Evolutionary conservation across 2,888 invertebrate genomes (phyloP).

Genomic region (Xestia ashworthii): DNA sequence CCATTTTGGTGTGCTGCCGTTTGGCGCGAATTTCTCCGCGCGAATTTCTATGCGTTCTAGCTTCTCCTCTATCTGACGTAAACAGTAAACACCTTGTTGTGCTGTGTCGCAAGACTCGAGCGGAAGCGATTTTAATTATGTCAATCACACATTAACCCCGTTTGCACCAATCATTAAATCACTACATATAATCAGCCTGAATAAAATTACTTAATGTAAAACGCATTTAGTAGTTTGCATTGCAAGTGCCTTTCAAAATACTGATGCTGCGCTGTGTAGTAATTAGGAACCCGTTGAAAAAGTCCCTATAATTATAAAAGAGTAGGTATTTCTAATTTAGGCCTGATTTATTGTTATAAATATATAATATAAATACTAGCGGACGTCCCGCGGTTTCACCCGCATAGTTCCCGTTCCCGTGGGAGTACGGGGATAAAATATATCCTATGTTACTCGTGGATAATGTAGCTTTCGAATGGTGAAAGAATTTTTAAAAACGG

Average conservation of each 20-base stretch:
- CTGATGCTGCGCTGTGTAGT: neutral
- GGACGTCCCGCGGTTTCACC: too few relatives aligned
- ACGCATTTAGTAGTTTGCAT: neutral
- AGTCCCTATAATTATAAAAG: neutral
- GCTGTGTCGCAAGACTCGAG: conserved; percentile 25
- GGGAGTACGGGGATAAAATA: too few relatives aligned
- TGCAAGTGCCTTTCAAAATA: neutral
- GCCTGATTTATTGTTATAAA: neutral
- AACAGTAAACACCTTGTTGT: neutral
- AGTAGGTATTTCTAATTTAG: neutral
- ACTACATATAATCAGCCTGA: neutral
- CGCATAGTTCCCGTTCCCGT: too few relatives aligned
- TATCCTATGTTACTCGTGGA: too few relatives aligned
- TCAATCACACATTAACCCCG: neutral
- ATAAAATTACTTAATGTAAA: neutral
- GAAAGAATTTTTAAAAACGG: too few relatives aligned
- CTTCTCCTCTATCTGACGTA: conserved; percentile 11
- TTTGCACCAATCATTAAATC: neutral
- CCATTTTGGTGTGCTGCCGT: conserved; percentile 9
- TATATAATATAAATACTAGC: too few relatives aligned
- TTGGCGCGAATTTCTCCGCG: conserved; percentile 52
- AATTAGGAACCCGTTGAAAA: neutral
- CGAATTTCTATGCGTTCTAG: conserved; percentile 57
- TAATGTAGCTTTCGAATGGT: too few relatives aligned
- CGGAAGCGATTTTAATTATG: conserved; percentile 27